Conservation (phyloP, 2,888 invertebrate genomes). For the Latrodectus hesperus region DNA sequence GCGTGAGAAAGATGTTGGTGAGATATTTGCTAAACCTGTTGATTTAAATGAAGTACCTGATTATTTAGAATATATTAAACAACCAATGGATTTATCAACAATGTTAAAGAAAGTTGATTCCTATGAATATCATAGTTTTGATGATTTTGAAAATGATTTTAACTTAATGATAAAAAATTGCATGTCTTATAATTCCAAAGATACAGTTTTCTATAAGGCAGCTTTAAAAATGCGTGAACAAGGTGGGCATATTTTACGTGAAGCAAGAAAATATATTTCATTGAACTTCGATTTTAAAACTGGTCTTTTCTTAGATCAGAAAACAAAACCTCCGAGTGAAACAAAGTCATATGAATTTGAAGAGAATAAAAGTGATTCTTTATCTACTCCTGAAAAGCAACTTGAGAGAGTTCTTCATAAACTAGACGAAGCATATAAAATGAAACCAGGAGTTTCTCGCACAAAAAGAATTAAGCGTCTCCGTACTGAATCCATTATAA, state of each 20-base stretch:
- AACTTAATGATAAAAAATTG: constrained; percentile 97
- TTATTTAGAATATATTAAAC: constrained; percentile 87
- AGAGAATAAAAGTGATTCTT: constrained; percentile 71
- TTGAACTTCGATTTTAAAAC: constrained; percentile 78
- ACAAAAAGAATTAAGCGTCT: constrained; percentile 73
- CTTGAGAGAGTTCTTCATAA: constrained; percentile 79
- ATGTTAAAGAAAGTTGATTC: constrained; percentile 81
- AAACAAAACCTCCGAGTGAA: constrained; percentile 65
- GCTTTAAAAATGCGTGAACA: constrained; percentile 91
- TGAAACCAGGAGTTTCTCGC: constrained; percentile 78
- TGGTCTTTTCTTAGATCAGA: constrained; percentile 73
- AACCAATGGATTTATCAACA: constrained; percentile 91
- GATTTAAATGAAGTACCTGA: constrained; percentile 87
- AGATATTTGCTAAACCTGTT: constrained; percentile 94
- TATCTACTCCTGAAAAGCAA: constrained; percentile 74
- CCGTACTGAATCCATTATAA: constrained; percentile 78
- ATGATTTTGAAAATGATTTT: constrained; percentile 91
- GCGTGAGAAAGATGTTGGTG: constrained; percentile 85
- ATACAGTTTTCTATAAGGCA: constrained; percentile 94
- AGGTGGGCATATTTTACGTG: constrained; percentile 86
- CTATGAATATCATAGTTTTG: constrained; percentile 79
- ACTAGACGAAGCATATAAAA: constrained; percentile 80
- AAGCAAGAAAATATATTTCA: constrained; percentile 84
- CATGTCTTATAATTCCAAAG: constrained; percentile 93
- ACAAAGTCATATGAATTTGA: constrained; percentile 76